Evolutionary conservation across 2,113 vertebrate genomes (phyloP).

Genomic region (Scortum barcoo): DNA sequence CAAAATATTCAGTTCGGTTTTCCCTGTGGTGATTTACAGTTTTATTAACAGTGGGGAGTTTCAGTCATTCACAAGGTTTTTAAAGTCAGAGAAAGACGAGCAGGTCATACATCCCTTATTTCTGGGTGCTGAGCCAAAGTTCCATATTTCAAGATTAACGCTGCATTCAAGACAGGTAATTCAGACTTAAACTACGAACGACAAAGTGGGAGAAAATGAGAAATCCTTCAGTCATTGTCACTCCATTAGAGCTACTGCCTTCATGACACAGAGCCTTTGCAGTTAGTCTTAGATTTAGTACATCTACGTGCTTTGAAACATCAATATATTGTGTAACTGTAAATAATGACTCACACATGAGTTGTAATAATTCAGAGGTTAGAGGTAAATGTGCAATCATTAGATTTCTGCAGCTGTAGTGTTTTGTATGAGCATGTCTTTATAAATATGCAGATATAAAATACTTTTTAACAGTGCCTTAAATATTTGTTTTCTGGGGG

Average conservation of each 20-base stretch:
- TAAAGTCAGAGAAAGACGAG: not conserved
- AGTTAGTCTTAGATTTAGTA: not conserved
- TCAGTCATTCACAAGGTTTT: not conserved
- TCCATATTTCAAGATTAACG: not conserved
- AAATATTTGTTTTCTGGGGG: not conserved
- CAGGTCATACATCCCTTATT: not conserved
- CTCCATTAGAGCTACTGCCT: not conserved
- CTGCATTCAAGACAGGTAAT: not conserved
- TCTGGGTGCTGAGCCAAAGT: not conserved
- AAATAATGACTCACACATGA: not conserved
- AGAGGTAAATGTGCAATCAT: not conserved
- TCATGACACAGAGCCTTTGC: not conserved
- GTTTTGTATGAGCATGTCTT: not conserved
- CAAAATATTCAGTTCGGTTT: conserved; percentile 15
- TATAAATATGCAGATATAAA: not conserved
- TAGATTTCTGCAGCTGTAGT: not conserved
- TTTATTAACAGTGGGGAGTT: not conserved
- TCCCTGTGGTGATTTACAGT: not conserved
- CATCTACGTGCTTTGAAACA: not conserved
- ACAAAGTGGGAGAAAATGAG: not conserved
- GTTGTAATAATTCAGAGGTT: not conserved
- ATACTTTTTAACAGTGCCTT: not conserved
- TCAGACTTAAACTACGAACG: not conserved
- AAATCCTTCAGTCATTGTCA: too few species aligned
- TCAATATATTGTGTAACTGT: not conserved